Conservation (phyloP, 1,140 invertebrate species). For the Anastrepha obliqua region DNA sequence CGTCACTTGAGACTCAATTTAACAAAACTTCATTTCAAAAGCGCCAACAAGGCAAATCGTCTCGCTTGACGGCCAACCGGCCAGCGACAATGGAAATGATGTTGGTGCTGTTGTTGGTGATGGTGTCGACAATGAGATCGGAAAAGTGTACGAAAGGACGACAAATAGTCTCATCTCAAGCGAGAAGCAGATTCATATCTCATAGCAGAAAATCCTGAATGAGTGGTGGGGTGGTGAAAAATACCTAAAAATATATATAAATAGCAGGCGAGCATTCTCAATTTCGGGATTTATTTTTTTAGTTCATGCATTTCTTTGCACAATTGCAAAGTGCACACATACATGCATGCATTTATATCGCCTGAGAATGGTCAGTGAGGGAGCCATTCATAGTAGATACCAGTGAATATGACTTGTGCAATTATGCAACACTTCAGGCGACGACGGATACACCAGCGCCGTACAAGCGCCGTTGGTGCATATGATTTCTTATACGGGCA, state of each 20-base stretch:
- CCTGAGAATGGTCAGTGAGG: slow-evolving; percentile 5
- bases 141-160: neutral
- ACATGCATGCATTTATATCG: neutral
- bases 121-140: slow-evolving; percentile 17
- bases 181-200: neutral
- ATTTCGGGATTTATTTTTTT: slow-evolving; percentile 19
- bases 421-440: slow-evolving; percentile 41
- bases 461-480: neutral
- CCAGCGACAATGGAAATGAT: neutral
- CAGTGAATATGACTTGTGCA: slow-evolving; percentile 27
- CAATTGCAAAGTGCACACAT: neutral
- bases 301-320: neutral
- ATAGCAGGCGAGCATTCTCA: neutral
- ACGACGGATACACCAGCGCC: neutral
- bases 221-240: neutral
- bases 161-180: slow-evolving; percentile 20
- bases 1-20: slow-evolving; percentile 73
- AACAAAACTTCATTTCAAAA: slow-evolving; percentile 70
- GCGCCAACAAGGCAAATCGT: slow-evolving; percentile 18
- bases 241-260: no score
- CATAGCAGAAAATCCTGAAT: neutral
- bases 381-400: slow-evolving; percentile 5
- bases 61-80: slow-evolving; percentile 10
- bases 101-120: neutral
- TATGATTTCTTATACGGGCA: neutral